These are phyloP conservation scores for Ceratitis capitata DNA, from an alignment of 1,140 invertebrate species.

Conservation along the genomic window DNA sequence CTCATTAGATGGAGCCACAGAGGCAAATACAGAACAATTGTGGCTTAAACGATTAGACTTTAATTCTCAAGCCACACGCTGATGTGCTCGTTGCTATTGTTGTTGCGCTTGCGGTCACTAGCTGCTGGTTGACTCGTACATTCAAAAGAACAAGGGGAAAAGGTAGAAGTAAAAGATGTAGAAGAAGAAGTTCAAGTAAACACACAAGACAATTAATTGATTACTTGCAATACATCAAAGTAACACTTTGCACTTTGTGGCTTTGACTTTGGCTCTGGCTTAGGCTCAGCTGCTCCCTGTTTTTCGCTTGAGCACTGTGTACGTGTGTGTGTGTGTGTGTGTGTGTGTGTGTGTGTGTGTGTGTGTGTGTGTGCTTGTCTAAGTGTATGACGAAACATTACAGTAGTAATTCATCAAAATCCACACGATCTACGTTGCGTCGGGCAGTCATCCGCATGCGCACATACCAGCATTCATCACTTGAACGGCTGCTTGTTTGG, in stretches of 20 bases:
- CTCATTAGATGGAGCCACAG: neutral
- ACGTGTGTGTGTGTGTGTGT: too few species aligned
- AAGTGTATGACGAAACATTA: conserved; percentile 46
- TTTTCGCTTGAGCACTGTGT: neutral
- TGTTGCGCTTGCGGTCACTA: conserved; percentile 2
- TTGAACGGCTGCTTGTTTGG: neutral
- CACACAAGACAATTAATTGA: conserved; percentile 52
- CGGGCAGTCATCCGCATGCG: conserved; percentile 54
- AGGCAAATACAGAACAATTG: neutral
- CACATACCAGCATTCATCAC: conserved; percentile 57
- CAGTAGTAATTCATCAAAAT: conserved; percentile 52
- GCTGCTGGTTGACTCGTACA: neutral
- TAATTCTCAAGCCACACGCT: neutral
- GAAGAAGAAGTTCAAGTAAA: conserved; percentile 16
- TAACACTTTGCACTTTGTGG: conserved; percentile 56
- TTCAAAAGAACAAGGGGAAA: too few species aligned
- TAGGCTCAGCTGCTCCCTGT: conserved; percentile 11
- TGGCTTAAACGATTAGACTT: neutral
- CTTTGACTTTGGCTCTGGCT: neutral
- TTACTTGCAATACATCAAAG: conserved; percentile 54
- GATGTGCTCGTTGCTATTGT: neutral
- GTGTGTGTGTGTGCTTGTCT: too few species aligned
- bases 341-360: too few species aligned
- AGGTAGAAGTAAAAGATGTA: neutral
- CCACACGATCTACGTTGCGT: neutral